These are phyloP conservation scores for Rousettus madagascariensis DNA, from an alignment of 2,797 vertebrate species.

Conservation along the genomic window DNA sequence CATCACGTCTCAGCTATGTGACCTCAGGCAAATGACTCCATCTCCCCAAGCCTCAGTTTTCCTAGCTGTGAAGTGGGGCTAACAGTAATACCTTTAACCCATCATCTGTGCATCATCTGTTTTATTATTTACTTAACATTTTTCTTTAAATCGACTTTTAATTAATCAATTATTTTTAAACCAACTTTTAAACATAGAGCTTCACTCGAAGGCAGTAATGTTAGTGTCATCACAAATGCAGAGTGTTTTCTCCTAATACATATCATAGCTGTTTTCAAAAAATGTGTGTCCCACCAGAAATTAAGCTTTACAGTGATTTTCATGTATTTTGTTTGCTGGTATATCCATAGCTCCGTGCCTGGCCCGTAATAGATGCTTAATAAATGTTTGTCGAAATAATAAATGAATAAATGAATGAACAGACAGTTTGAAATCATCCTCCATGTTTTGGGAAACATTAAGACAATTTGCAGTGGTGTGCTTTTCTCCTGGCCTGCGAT, in stretches of 20 bases:
- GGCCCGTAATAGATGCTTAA: too few species aligned
- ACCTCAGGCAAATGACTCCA: neutral
- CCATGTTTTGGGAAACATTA: neutral
- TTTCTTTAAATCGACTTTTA: neutral
- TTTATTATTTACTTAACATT: neutral
- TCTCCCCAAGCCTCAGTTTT: neutral
- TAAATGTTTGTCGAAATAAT: neutral
- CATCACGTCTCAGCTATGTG: neutral
- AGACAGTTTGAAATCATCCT: neutral
- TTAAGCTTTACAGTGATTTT: neutral
- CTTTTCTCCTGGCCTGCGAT: neutral
- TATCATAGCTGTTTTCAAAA: neutral
- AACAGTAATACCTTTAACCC: neutral
- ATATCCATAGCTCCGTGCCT: neutral
- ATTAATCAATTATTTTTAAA: neutral
- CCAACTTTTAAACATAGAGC: neutral
- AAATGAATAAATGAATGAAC: neutral
- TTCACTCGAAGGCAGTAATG: neutral
- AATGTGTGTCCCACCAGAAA: neutral
- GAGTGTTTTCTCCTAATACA: neutral
- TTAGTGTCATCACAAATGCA: neutral
- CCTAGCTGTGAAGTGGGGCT: neutral
- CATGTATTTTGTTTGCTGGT: neutral
- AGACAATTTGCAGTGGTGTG: accelerated
- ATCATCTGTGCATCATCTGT: neutral